Evolutionary conservation across 1,140 invertebrate species (phyloP), one percentile per base, ranked within the genome.

Genomic region (Drosophila subobscura): DNA sequence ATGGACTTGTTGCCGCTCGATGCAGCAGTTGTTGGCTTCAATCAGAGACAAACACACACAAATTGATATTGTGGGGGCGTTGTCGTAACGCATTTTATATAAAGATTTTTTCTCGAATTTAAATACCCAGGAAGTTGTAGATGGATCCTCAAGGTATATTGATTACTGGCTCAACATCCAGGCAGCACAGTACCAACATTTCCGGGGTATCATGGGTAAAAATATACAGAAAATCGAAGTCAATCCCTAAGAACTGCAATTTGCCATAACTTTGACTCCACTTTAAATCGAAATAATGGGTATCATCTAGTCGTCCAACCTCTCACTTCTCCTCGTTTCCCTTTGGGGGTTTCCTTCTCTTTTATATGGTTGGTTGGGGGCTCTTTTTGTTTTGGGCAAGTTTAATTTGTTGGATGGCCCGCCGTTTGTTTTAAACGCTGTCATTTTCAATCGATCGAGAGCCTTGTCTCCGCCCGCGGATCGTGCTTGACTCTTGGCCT

Each of bases 401-500:
- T 59, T 85, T 78, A 88, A 85, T 85, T 85, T 85, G 81, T 85
- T 77, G 65, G 42, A 67, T 86, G 53, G 77, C 60, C 49, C 76
- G 76, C 75, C 73, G 74, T 86, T 80, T 74, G 58, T 81, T 77
- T 74, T 78, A 88, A 85, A 84, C 76, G 80, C 55, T 81, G 78
- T 77, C 78, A 81, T 63, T 80, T 63, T 42, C 42, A 55, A 40
- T 44, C 37, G 50, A 65, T 46, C 59, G 60, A 65, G 41, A 50
- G 52, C 45, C 10, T 37, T 12, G 33, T 37, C 33, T 37, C 33
- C 33, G 33, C 33, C 33, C 50, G 53, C 54, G 10, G 79, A 72
- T 80, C 79, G 80, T 85, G 83, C 75, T 70, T 85, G 81, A 85
- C 81, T 88, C 65, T 85, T 85, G 70, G 74, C 83, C 81, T 75